These are phyloP conservation scores for Campoplex capitator DNA, from an alignment of 2,888 invertebrate genomes.

Conservation along the genomic window DNA sequence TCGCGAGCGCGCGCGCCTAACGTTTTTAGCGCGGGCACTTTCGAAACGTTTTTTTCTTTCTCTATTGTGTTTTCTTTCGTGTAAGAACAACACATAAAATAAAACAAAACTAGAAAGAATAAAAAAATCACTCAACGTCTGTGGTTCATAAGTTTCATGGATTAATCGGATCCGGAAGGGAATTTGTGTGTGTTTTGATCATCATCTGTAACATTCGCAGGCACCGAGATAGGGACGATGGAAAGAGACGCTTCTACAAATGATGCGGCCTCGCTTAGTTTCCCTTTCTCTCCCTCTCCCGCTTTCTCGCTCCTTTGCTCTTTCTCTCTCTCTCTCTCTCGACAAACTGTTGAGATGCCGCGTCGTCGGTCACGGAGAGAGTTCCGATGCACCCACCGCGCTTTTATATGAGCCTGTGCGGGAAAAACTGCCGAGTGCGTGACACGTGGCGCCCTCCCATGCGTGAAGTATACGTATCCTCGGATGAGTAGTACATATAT, in stretches of 20 bases:
- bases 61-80: constrained; percentile 11
- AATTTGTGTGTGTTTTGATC: neutral
- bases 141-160: neutral
- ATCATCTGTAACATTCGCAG: neutral
- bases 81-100: neutral
- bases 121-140: neutral
- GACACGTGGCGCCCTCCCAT: constrained; percentile 82
- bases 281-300: constrained; percentile 18
- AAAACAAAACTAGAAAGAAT: neutral
- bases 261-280: constrained; percentile 45
- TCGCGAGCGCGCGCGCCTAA: constrained; percentile 52
- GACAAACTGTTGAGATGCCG: constrained; percentile 61
- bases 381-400: constrained; percentile 71
- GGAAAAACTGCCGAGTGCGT: constrained; percentile 71
- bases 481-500: neutral
- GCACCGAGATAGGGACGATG: neutral
- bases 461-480: constrained; percentile 64
- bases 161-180: constrained; percentile 24
- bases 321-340: constrained; percentile 12
- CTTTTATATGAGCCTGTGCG: constrained; percentile 67
- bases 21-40: constrained; percentile 66
- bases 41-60: constrained; percentile 61
- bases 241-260: constrained; percentile 35
- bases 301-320: constrained; percentile 24
- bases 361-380: constrained; percentile 49